A percentile compares a stretch with the other conserved stretches of the same genome.
Conservation (phyloP, 1,140 invertebrate genomes). For the Yoshiicerus persimilis region DNA sequence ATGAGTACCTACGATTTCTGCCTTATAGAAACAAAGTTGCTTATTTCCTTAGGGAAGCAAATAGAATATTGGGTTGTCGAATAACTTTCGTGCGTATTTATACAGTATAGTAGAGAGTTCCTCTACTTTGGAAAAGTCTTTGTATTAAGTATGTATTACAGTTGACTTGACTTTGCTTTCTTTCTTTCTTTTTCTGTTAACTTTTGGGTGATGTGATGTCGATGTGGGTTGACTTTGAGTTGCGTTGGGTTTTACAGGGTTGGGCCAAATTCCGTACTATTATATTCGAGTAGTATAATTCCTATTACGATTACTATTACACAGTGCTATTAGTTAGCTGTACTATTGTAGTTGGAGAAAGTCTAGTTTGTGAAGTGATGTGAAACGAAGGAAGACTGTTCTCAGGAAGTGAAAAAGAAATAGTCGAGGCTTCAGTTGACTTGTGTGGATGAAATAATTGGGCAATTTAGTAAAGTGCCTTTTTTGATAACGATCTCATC, state of each 20-base stretch:
- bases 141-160: neutral
- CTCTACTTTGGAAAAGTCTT: neutral
- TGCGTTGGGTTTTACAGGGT: neutral
- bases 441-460: conserved; percentile 39
- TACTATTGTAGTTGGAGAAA: neutral
- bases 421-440: neutral
- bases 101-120: too few species aligned
- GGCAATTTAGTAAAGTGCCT: conserved; percentile 43
- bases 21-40: too few species aligned
- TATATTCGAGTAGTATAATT: neutral
- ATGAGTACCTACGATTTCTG: neutral
- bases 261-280: neutral
- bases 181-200: neutral
- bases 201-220: neutral
- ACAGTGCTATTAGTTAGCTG: neutral
- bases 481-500: conserved; percentile 38
- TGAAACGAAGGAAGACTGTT: neutral
- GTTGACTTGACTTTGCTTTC: neutral
- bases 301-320: neutral
- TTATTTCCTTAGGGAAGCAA: neutral
- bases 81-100: neutral
- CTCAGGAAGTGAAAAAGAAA: conserved; percentile 5
- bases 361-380: too few species aligned
- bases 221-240: too few species aligned
- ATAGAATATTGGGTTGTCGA: neutral